These are phyloP conservation scores for Strongylocentrotus purpuratus DNA, from an alignment of 35 echinoderm and acorn worm genomes.

Conservation along the genomic window DNA sequence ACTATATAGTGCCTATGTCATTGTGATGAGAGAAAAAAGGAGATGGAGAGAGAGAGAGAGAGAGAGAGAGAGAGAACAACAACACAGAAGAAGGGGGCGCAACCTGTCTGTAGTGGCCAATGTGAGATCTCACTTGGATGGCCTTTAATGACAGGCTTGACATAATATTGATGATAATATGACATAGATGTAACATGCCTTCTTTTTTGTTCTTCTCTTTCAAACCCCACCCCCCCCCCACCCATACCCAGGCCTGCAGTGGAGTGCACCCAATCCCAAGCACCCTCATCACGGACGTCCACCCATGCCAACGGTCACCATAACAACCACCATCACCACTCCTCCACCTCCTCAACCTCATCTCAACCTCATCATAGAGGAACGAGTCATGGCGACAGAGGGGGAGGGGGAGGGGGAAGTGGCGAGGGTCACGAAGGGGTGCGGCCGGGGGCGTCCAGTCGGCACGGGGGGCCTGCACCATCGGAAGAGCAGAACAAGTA, in stretches of 20 bases:
- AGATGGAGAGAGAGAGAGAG: no score
- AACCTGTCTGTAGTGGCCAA: no score
- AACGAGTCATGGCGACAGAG: background rate
- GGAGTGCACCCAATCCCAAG: constrained; percentile 57
- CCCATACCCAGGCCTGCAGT: constrained; percentile 50
- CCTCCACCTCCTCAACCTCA: background rate
- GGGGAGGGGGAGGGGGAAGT: constrained; percentile 25
- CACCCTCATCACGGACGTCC: constrained; percentile 33
- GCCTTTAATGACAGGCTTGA: no score
- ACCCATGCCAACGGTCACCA: constrained; percentile 44
- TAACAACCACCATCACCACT: constrained; percentile 42
- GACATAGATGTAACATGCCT: no score
- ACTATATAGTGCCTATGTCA: no score
- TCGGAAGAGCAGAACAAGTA: constrained; percentile 49
- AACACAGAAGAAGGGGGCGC: no score
- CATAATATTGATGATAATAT: no score
- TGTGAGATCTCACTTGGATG: no score
- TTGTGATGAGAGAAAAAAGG: no score
- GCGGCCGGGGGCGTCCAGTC: constrained; percentile 51
- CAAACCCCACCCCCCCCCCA: no score
- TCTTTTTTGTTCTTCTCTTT: background rate
- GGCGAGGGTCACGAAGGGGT: constrained; percentile 38
- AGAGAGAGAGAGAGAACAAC: no score
- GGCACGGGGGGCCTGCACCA: background rate
- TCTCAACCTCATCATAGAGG: constrained; percentile 22